Base-by-base conservation (phyloP, 2,113 vertebrate genomes). In the Corythaeola cristata region DNA sequence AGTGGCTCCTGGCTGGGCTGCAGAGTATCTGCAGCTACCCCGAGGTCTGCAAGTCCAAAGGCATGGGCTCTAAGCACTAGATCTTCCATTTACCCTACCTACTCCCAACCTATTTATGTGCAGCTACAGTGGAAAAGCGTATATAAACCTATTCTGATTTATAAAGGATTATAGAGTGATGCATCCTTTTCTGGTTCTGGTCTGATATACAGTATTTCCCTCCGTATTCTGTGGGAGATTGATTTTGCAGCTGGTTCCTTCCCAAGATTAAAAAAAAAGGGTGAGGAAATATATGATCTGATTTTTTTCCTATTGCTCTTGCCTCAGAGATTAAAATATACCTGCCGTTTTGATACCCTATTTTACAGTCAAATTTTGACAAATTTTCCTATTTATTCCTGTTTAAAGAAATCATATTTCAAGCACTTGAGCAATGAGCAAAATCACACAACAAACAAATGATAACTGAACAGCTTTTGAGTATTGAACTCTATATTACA, bases 241-340 rank as follows among this genome's bases (percentile, higher is more conserved):
- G 58, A 30, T 44, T 98, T 96, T 96, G 60, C 21, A 91, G 30
- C 59, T 83, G 50, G 58, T 47, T 85, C 20, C 12, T 83, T 94
- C 84, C 52, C 88, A 87, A 88, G 49, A 85, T 35, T 59, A 56
- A 56, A 69, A 73, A 53, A 52, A 72, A 41, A 59, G 37, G 1
- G 4, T 6, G 5, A 69, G n/a, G 11, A 73, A 92, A 74, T 39
- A 35, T 3, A 35, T 27, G 49, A 84, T 15, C 37, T 64, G 9
- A 7, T 20, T 41, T 56, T 81, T 60, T 59, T 69, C n/a, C 27
- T 49, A 10, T 52, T 59, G 18, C 35, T 72, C 4, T 73, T 93
- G 20, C 41, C 52, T 93, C 52, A 83, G 78, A 67, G 39, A 81
- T 88, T 30, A 95, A 90, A 94, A 59, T 55, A 52, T 17, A n/a